Evolutionary conservation across 2,797 vertebrate species (phyloP), one percentile per base, ranked within the genome.

Genomic region (Phataginus tetradactyla): DNA sequence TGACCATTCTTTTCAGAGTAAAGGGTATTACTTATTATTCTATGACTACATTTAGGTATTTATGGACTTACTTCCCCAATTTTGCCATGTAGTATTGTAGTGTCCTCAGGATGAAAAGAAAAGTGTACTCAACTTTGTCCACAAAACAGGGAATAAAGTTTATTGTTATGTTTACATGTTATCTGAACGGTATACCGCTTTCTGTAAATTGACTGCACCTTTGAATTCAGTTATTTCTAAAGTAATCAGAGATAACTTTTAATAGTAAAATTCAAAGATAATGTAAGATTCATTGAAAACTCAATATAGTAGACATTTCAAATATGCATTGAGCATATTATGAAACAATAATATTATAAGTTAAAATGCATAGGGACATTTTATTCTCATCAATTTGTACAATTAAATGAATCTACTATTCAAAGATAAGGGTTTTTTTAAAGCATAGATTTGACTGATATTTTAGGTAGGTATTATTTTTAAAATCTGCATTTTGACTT

Each of bases 141-240:
- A 55, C 11, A 63, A 71, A 84, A 61, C 8, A 72, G 5, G 7
- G 29, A 83, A 51, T 69, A 66, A 91, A 74, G 14, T 79, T 78
- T 53, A 87, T 63, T 72, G 4, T 61, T 61, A 10, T 64, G 71
- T 74, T 78, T 69, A 89, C 45, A 59, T 93, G 78, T 66, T 77
- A 69, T 37, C 15, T 95, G n/a, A 80, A 81, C 4, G 34, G 29
- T 49, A 63, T 69, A 14, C 2, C 68, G 75, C 55, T 78, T 95
- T 86, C 17, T 55, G 13, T 64, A 71, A 95, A 39, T 59, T 71
- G n/a, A 21, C 2, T 68, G 21, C 78, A 14, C 4, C 32, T 96
- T 81, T 88, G 34, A 77, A 69, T 86, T 81, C 61, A 69, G 45
- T 74, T 92, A 79, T 59, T 92, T 86, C 51, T 55, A 68, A 45